Conservation (phyloP, 2,113 vertebrate genomes). For the Egretta garzetta region DNA sequence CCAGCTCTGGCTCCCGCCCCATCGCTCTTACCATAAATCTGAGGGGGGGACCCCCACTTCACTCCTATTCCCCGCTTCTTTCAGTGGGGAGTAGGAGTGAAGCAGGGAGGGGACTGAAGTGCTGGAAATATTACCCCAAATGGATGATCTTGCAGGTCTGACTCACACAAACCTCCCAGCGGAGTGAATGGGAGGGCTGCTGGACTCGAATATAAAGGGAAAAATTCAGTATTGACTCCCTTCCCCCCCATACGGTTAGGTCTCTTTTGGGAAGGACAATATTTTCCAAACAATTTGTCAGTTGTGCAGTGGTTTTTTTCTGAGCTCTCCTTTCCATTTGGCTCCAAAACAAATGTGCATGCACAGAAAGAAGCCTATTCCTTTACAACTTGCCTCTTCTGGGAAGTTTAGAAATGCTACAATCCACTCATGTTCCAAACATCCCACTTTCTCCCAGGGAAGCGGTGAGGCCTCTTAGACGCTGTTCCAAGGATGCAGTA, state of each 20-base stretch:
- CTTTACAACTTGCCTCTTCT: constrained; percentile 30
- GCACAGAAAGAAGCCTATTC: constrained; percentile 3
- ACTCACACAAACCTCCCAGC: constrained; percentile 40
- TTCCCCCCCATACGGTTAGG: neutral
- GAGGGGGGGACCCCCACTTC: neutral
- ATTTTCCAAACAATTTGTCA: constrained; percentile 59
- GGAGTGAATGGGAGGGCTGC: constrained; percentile 42
- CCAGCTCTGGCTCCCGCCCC: neutral
- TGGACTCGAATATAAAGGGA: neutral
- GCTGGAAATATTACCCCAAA: constrained; percentile 37
- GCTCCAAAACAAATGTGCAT: constrained; percentile 4
- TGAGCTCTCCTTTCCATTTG: constrained; percentile 48
- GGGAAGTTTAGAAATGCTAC: constrained; percentile 24
- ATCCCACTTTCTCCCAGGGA: constrained; percentile 7
- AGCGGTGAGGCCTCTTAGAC: neutral
- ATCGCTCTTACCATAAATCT: neutral
- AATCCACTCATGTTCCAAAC: constrained; percentile 23
- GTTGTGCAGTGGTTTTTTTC: neutral
- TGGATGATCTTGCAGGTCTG: constrained; percentile 39
- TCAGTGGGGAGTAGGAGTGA: neutral
- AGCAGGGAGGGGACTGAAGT: constrained; percentile 27
- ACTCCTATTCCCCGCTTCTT: neutral
- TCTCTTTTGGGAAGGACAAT: constrained; percentile 37
- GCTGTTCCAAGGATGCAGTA: neutral
- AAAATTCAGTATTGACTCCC: constrained; percentile 27